Evolutionary conservation across 2,888 invertebrate genomes (phyloP).

Genomic region (Hymenopus coronatus): DNA sequence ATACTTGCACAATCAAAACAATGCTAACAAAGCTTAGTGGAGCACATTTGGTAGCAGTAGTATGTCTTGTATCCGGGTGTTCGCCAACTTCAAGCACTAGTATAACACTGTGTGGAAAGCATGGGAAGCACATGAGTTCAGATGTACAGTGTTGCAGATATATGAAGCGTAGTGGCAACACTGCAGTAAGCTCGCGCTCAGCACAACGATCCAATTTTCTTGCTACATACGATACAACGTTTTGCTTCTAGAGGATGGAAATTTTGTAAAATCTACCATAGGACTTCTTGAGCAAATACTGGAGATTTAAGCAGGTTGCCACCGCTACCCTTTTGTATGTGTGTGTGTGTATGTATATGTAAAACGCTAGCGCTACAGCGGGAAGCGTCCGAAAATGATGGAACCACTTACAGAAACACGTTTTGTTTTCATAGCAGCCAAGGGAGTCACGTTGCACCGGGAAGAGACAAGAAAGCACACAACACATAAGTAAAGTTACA

Average conservation of each 20-base stretch:
- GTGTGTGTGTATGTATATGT: background rate
- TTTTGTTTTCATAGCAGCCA: background rate
- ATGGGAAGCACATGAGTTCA: background rate
- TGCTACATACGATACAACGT: no score
- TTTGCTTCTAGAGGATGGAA: no score
- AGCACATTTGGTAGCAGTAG: background rate
- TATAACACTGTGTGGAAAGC: background rate
- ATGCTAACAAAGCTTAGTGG: background rate
- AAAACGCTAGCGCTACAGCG: background rate
- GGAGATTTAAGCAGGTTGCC: no score
- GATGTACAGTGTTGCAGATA: no score
- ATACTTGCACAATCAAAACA: background rate
- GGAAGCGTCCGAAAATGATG: background rate
- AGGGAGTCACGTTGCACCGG: background rate
- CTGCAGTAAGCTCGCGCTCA: no score
- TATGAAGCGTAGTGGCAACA: no score
- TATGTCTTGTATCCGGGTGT: no score
- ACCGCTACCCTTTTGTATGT: no score
- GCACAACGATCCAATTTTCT: no score
- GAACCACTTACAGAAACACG: background rate
- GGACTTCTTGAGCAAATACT: no score
- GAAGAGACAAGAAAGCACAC: background rate
- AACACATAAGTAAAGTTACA: background rate
- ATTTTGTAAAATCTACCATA: no score
- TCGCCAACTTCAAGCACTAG: background rate